Evolutionary conservation across 2,113 vertebrate genomes (phyloP).

Genomic region (Vombatus ursinus): DNA sequence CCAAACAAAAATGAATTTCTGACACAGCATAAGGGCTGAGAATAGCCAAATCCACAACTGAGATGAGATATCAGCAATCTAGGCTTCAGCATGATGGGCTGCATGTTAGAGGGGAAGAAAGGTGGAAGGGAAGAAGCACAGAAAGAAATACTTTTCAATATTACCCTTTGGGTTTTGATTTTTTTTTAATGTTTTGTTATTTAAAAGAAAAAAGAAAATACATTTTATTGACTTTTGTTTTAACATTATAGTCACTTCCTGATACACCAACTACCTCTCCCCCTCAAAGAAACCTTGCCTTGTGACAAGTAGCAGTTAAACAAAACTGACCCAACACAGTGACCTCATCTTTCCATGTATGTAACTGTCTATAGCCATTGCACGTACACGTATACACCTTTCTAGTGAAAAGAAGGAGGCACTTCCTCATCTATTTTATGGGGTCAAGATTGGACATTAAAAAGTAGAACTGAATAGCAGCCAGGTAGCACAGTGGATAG

Average conservation of each 20-base stretch:
- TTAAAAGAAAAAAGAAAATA: neutral
- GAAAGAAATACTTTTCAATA: neutral
- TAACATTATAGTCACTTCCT: neutral
- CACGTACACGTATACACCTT: neutral
- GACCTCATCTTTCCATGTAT: neutral
- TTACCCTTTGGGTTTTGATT: neutral
- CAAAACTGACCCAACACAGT: neutral
- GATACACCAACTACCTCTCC: neutral
- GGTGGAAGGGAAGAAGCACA: neutral
- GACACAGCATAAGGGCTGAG: slow-evolving; percentile 44
- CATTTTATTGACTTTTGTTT: neutral
- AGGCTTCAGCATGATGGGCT: neutral
- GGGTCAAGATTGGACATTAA: neutral
- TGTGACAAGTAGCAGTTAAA: neutral
- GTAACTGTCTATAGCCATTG: neutral
- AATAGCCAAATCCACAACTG: neutral
- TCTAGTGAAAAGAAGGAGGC: neutral
- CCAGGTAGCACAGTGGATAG: no score
- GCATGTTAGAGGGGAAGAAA: neutral
- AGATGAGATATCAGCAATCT: neutral
- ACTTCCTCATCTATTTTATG: neutral
- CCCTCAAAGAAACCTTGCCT: neutral
- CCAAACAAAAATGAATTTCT: slow-evolving; percentile 10
- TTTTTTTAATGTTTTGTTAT: neutral
- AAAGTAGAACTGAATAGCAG: neutral